These are phyloP conservation scores for Maconellicoccus hirsutus DNA, from an alignment of 1,140 invertebrate species.

Conservation along the genomic window DNA sequence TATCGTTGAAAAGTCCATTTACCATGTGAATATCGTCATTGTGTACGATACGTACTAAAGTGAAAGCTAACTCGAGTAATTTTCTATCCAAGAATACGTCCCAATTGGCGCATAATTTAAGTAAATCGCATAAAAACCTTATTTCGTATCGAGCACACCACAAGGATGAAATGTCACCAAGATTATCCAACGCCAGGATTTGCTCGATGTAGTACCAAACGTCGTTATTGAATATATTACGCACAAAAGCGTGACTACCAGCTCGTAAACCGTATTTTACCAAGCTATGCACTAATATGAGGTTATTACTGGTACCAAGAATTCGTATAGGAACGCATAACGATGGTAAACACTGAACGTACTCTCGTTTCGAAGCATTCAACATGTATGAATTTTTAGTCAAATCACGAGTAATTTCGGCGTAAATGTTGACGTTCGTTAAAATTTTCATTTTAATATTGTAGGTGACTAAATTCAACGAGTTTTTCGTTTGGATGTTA, in stretches of 20 bases:
- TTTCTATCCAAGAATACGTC: neutral
- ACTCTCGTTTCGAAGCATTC: neutral
- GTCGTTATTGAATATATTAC: neutral
- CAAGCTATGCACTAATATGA: neutral
- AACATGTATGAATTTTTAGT: neutral
- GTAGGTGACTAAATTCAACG: neutral
- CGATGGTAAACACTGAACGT: neutral
- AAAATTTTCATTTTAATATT: neutral
- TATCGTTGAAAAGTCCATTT: neutral
- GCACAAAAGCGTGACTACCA: neutral
- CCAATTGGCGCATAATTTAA: neutral
- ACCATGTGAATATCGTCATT: neutral
- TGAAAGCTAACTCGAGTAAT: neutral
- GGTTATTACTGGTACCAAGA: neutral
- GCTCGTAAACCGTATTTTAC: neutral
- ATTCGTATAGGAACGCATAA: neutral
- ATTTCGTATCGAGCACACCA: constrained; percentile 14
- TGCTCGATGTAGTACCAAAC: neutral
- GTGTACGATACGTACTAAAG: neutral
- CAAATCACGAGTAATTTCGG: neutral
- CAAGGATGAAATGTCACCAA: neutral
- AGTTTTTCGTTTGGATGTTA: neutral
- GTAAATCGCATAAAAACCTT: neutral
- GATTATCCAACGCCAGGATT: neutral
- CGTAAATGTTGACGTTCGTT: neutral